These are phyloP conservation scores for Myotis brandtii DNA, from an alignment of 2,113 vertebrate genomes.

Conservation along the genomic window DNA sequence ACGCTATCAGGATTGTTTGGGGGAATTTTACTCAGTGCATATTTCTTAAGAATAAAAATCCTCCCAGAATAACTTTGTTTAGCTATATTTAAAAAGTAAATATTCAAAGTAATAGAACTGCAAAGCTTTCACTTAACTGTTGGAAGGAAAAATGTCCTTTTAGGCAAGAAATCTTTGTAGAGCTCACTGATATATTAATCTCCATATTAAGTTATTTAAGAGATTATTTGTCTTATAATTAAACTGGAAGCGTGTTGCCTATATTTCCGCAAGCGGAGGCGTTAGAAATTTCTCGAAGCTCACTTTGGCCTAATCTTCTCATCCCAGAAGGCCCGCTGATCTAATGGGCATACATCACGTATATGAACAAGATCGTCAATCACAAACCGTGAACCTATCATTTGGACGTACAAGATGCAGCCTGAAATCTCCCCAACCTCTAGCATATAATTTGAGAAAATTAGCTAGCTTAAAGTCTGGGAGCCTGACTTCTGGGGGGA, in stretches of 20 bases:
- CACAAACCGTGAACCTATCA: slow-evolving; percentile 75
- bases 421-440: slow-evolving; percentile 78
- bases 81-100: slow-evolving; percentile 29
- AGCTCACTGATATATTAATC: neutral
- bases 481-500: slow-evolving; percentile 56
- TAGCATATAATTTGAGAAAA: slow-evolving; percentile 76
- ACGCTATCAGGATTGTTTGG: neutral
- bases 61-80: slow-evolving; percentile 14
- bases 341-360: slow-evolving; percentile 64
- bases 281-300: slow-evolving; percentile 57
- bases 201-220: slow-evolving; percentile 17
- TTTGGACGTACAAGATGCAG: slow-evolving; percentile 81
- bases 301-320: slow-evolving; percentile 52
- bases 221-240: slow-evolving; percentile 33
- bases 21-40: neutral
- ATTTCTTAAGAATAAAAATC: neutral
- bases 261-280: neutral
- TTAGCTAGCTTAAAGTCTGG: slow-evolving; percentile 63
- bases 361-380: slow-evolving; percentile 58
- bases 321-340: slow-evolving; percentile 35
- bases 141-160: neutral
- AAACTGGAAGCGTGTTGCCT: neutral
- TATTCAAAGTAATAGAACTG: neutral
- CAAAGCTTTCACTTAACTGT: slow-evolving; percentile 4
- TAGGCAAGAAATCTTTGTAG: slow-evolving; percentile 38